A percentile compares a stretch with the other conserved stretches of the same genome.
Evolutionary conservation across 1,140 invertebrate species (phyloP).

Genomic region (Octopus sinensis): DNA sequence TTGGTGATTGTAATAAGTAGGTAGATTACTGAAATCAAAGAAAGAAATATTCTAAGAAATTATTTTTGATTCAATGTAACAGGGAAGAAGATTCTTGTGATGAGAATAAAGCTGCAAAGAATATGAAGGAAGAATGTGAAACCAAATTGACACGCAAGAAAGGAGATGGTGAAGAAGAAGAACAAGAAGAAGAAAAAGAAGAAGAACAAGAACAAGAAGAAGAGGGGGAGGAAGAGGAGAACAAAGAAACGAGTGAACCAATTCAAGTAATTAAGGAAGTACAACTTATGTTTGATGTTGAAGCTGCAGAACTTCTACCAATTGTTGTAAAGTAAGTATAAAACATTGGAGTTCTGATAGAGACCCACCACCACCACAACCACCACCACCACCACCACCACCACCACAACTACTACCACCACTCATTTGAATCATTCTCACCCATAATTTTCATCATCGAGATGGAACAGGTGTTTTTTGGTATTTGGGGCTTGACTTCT

Average conservation of each 20-base stretch:
- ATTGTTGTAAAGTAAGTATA: slow-evolving; percentile 36
- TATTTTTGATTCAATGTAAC: not conserved
- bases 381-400: too few species aligned
- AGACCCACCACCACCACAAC: too few species aligned
- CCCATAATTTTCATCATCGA: too few species aligned
- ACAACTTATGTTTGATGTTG: slow-evolving; percentile 40
- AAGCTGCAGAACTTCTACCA: slow-evolving; percentile 41
- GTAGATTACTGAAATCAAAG: too few species aligned
- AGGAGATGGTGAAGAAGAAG: not conserved
- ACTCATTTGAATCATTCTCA: too few species aligned
- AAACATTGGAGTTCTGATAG: not conserved
- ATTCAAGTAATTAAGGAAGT: slow-evolving; percentile 27
- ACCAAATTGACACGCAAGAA: not conserved
- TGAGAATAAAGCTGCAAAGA: not conserved
- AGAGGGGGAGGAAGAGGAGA: not conserved
- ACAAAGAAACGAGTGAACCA: not conserved
- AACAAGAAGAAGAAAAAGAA: not conserved
- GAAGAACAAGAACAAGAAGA: slow-evolving; percentile 18
- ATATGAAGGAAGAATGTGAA: not conserved
- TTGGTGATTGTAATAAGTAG: too few species aligned
- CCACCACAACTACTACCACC: too few species aligned
- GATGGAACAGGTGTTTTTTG: too few species aligned
- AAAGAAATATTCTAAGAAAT: too few species aligned
- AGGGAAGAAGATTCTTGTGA: not conserved
- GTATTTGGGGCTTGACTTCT: too few species aligned